These are phyloP conservation scores for Platypus cylindrus DNA, from an alignment of 2,888 invertebrate species.

Conservation along the genomic window DNA sequence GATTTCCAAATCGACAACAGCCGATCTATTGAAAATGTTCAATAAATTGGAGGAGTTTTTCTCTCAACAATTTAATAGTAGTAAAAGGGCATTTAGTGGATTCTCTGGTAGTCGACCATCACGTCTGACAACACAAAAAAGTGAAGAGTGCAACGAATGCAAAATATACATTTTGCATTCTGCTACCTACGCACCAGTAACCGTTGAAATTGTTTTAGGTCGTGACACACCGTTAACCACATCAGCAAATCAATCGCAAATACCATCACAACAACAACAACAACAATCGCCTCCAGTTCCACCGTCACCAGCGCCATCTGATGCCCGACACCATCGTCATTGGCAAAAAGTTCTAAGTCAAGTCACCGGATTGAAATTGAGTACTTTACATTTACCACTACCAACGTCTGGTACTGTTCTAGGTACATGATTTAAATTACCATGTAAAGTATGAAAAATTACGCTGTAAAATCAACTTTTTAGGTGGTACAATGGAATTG, in stretches of 20 bases:
- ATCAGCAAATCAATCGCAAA: constrained; percentile 7
- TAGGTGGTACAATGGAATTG: constrained; percentile 77
- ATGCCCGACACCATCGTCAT: constrained; percentile 48
- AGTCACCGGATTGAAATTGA: constrained; percentile 69
- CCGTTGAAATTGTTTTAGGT: constrained; percentile 8
- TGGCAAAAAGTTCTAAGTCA: constrained; percentile 84
- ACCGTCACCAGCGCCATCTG: constrained; percentile 13
- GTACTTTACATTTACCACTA: constrained; percentile 54
- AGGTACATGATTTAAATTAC: constrained; percentile 4
- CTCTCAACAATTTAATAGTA: constrained; percentile 92
- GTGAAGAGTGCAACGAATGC: constrained; percentile 17
- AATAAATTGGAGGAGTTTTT: constrained; percentile 96
- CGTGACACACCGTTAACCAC: constrained; percentile 11
- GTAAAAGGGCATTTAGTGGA: constrained; percentile 69
- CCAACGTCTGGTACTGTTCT: constrained; percentile 60
- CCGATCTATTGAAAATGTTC: constrained; percentile 93
- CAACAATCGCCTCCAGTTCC: too few relatives aligned
- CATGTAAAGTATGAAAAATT: not conserved
- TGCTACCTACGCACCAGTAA: too few relatives aligned
- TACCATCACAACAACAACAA: constrained; percentile 4
- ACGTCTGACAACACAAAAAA: constrained; percentile 28
- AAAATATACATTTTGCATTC: too few relatives aligned
- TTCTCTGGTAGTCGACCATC: constrained; percentile 28
- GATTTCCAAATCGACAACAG: constrained; percentile 93
- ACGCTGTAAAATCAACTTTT: constrained; percentile 39